phyloP scores from a whole-genome alignment of 2,797 vertebrate species.

The Phoeniculus purpureus region DNA sequence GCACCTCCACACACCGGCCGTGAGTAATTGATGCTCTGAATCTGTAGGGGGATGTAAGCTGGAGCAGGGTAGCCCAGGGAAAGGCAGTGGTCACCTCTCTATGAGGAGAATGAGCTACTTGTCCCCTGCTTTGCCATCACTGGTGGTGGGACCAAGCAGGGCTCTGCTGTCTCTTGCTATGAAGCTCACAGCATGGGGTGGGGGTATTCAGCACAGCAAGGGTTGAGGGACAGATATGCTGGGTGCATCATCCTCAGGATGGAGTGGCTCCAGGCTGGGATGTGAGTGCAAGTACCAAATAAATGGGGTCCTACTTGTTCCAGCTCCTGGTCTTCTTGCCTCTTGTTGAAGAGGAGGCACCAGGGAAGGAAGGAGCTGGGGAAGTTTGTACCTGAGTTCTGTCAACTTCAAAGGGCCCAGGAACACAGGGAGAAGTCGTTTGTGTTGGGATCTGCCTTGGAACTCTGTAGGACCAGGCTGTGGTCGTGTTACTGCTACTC shows the following conservation, averaged over 20 bases:
- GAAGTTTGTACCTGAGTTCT: neutral
- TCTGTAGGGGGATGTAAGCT: neutral
- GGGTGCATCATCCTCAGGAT: fast-evolving
- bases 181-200: neutral
- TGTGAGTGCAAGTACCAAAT: fast-evolving
- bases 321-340: neutral
- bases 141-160: neutral
- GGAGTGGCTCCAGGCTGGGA: neutral
- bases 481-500: fast-evolving
- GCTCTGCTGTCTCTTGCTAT: neutral
- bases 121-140: neutral
- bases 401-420: neutral
- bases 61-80: neutral
- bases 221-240: neutral
- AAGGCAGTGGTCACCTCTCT: fast-evolving
- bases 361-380: neutral
- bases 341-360: neutral
- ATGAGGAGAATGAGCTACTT: fast-evolving
- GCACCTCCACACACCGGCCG: constrained; percentile 85
- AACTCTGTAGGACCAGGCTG: neutral
- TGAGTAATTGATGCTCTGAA: constrained; percentile 73
- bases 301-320: neutral
- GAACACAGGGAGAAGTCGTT: fast-evolving
- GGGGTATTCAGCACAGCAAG: neutral
- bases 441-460: neutral